Percentiles rank a stretch among this genome's conserved stretches.
phyloP scores from a whole-genome alignment of 2,797 vertebrate species.

The Knipowitschia caucasica region DNA sequence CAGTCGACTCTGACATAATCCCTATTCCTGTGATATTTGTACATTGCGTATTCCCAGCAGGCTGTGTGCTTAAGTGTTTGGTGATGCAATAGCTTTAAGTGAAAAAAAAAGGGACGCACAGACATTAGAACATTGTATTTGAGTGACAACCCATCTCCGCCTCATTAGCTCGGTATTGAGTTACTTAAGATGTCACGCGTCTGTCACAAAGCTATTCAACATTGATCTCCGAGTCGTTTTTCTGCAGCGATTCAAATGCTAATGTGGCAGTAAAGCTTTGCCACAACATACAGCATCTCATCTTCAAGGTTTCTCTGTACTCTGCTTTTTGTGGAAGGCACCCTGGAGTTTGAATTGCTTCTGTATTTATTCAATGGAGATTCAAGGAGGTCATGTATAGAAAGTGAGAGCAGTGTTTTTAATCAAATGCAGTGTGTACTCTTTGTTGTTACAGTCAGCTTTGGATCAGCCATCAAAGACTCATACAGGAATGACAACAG shows the following conservation, averaged over 20 bases:
- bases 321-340: constrained; percentile 10
- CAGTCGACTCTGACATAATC: constrained; percentile 39
- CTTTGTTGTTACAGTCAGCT: constrained; percentile 23
- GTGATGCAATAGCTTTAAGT: constrained; percentile 18
- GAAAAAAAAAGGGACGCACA: constrained; percentile 38
- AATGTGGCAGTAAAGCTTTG: constrained; percentile 20
- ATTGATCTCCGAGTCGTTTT: constrained; percentile 24
- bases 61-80: constrained; percentile 19
- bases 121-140: constrained; percentile 40
- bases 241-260: constrained; percentile 45
- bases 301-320: constrained; percentile 16
- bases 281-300: constrained; percentile 12
- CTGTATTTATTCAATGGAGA: constrained; percentile 21
- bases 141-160: constrained; percentile 53
- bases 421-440: constrained; percentile 4
- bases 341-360: constrained; percentile 16
- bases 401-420: constrained; percentile 9
- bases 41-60: constrained; percentile 27
- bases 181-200: constrained; percentile 37
- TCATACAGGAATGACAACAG: constrained; percentile 18
- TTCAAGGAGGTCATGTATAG: constrained; percentile 9
- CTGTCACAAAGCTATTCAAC: constrained; percentile 20
- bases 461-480: constrained; percentile 39
- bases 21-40: constrained; percentile 34
- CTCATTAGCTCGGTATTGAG: constrained; percentile 59